Conservation (phyloP, 2,888 invertebrate species). For the Ptychoptera contaminata region DNA sequence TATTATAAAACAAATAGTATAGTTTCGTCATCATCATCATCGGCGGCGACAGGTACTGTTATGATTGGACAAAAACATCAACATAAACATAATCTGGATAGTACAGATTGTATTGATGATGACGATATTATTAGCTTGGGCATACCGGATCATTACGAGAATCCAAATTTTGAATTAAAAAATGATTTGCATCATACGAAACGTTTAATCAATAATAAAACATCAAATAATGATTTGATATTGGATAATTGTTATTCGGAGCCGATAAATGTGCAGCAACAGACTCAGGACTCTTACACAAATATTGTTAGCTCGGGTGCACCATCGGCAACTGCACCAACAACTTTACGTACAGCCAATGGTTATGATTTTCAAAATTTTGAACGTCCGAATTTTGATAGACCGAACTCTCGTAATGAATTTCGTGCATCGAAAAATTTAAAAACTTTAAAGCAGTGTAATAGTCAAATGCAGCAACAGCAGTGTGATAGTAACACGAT, state of each 20-base stretch:
- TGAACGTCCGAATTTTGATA: constrained; percentile 41
- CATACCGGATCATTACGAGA: constrained; percentile 30
- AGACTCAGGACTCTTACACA: not conserved
- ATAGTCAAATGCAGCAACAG: constrained; percentile 5
- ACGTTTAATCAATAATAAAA: constrained; percentile 22
- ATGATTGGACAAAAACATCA: constrained; percentile 7
- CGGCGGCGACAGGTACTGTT: not conserved
- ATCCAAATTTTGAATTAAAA: constrained; percentile 29
- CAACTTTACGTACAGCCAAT: constrained; percentile 20
- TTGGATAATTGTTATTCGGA: constrained; percentile 29
- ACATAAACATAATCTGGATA: constrained; percentile 11
- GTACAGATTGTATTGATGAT: constrained; percentile 20
- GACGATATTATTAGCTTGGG: constrained; percentile 15
- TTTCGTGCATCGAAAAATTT: constrained; percentile 13
- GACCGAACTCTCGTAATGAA: constrained; percentile 14
- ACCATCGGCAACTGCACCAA: constrained; percentile 22
- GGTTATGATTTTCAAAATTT: constrained; percentile 38
- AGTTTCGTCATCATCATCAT: constrained; percentile 12
- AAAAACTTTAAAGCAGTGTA: constrained; percentile 8
- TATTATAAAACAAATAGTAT: constrained; percentile 2
- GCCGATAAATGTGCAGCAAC: constrained; percentile 16
- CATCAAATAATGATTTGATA: constrained; percentile 29
- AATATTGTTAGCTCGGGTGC: not conserved
- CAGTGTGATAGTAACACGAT: constrained; percentile 5
- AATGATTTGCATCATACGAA: constrained; percentile 3